These are phyloP conservation scores for Pollenia angustigena DNA, from an alignment of 2,888 invertebrate species.

Conservation along the genomic window DNA sequence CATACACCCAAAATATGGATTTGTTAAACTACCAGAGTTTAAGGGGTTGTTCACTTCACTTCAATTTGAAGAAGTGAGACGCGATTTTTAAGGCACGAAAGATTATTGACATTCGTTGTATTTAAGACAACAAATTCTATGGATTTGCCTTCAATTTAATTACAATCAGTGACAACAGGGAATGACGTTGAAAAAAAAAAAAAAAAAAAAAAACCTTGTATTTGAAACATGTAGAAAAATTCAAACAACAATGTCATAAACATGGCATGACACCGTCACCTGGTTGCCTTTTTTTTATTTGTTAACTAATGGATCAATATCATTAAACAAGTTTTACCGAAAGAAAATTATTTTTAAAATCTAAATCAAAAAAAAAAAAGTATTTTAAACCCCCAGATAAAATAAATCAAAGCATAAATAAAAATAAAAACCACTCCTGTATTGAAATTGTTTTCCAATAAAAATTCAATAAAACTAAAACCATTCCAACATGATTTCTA, in stretches of 20 bases:
- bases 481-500: conserved; percentile 50
- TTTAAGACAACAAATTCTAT: conserved; percentile 67
- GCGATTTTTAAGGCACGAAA: conserved; percentile 30
- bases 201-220: background rate
- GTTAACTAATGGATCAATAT: conserved; percentile 28
- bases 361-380: background rate
- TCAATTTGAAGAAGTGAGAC: conserved; percentile 36
- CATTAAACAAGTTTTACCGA: background rate
- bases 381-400: background rate
- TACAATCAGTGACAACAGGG: conserved; percentile 71
- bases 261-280: conserved; percentile 65
- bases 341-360: background rate
- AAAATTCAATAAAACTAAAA: conserved; percentile 69
- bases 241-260: conserved; percentile 38
- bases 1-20: background rate
- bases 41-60: conserved; percentile 63
- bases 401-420: conserved; percentile 57
- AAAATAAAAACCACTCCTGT: conserved; percentile 12
- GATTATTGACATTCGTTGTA: conserved; percentile 74
- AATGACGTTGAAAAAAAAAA: background rate
- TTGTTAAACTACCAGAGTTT: conserved; percentile 15
- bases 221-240: conserved; percentile 36
- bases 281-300: conserved; percentile 45
- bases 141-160: conserved; percentile 74
- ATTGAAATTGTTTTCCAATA: conserved; percentile 67